Percentiles rank a stretch among this genome's conserved stretches.
Evolutionary conservation across 2,113 vertebrate genomes (phyloP).

Genomic region (Tupaia tana): DNA sequence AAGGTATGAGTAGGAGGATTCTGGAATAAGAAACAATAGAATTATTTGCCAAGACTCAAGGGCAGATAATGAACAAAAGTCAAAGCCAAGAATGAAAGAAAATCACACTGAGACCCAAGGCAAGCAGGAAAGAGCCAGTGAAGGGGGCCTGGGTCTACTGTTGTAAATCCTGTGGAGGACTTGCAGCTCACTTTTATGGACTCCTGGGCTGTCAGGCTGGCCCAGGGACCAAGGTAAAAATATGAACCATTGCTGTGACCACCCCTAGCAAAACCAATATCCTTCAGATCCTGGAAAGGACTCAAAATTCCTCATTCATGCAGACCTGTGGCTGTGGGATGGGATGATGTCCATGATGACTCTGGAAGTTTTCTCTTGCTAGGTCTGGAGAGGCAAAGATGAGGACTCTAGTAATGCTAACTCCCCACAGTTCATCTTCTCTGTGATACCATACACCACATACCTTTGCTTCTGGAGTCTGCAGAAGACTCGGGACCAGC

Average conservation of each 20-base stretch:
- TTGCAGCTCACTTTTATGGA: accelerated
- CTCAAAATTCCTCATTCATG: background rate
- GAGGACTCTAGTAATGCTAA: background rate
- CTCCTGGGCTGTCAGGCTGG: no score
- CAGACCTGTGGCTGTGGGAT: background rate
- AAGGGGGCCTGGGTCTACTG: background rate
- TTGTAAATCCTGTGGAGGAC: background rate
- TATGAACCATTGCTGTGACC: background rate
- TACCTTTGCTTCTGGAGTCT: background rate
- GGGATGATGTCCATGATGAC: background rate
- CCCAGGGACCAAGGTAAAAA: background rate
- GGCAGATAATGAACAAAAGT: background rate
- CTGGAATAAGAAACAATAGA: background rate
- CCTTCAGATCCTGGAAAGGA: background rate
- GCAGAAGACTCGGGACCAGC: no score
- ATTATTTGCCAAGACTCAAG: background rate
- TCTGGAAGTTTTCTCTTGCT: background rate
- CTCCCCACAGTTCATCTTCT: background rate
- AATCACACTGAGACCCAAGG: background rate
- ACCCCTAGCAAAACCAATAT: background rate
- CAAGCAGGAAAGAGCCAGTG: background rate
- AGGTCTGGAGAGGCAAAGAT: background rate
- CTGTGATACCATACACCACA: background rate
- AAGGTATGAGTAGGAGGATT: background rate
- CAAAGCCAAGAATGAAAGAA: background rate